Conservation (phyloP, 2,113 vertebrate species). For the Centropus bengalensis region DNA sequence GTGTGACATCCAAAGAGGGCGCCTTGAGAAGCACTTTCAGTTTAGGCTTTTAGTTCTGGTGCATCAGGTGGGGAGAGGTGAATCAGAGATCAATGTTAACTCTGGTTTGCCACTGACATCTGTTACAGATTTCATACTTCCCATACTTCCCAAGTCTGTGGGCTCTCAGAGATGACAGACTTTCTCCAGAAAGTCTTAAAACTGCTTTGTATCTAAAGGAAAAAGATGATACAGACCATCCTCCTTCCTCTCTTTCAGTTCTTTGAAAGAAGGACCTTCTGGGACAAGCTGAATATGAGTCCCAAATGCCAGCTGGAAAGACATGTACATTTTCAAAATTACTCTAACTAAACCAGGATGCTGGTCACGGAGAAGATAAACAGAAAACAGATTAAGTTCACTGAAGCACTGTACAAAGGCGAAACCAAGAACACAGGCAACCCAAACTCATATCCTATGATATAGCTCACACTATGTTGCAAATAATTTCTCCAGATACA, state of each 20-base stretch:
- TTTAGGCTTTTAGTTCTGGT: not conserved
- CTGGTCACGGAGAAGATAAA: too few species aligned
- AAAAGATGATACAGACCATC: not conserved
- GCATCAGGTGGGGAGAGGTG: rapidly evolving
- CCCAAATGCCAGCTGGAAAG: not conserved
- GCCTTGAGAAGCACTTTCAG: not conserved
- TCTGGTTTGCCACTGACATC: not conserved
- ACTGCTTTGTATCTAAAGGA: not conserved
- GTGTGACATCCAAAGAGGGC: not conserved
- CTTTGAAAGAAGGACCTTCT: not conserved
- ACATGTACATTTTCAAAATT: not conserved
- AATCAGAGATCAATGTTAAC: not conserved
- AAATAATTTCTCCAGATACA: not conserved
- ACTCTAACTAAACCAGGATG: not conserved
- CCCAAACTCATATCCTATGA: not conserved
- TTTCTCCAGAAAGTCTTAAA: not conserved
- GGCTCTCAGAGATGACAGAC: not conserved
- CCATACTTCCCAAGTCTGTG: not conserved
- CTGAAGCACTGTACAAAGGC: not conserved
- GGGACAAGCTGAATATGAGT: not conserved
- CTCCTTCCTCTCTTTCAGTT: not conserved
- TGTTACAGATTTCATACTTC: not conserved
- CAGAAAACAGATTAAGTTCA: too few species aligned
- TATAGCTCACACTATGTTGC: not conserved
- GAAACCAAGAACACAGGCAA: not conserved